Evolutionary conservation across 30 jellyfish, hydroid and myxozoan genomes (phyloP), one percentile per base, ranked within the genome.

Genomic region (Phacellophora camtschatica): DNA sequence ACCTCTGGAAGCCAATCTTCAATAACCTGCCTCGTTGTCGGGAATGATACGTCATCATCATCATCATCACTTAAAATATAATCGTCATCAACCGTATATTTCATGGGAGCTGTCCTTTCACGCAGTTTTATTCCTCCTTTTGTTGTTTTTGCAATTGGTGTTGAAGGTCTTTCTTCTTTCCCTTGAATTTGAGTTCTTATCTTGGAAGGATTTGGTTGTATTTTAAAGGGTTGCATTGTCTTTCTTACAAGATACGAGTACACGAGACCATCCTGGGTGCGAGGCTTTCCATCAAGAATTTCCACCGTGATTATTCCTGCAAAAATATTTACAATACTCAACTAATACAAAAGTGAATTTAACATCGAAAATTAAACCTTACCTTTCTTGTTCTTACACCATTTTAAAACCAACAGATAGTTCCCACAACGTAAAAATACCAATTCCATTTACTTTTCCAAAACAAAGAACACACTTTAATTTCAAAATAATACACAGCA

Each of bases 1-100:
- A 90, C 98, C 98, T 92, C 98, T 18, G 81, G 79, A 13, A 70
- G 77, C 98, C 98, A 92, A 33, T 74, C 83, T 56, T 77, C 95
- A 30, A 57, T 85, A 28, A 81, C 90, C 57, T 84, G 90, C 41
- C 97, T 62, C 37, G 95, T 94, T 37, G 95, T 92, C 3, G 98
- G 98, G 50, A 92, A 92, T 0, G 96, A 94, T 3, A 72, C 96
- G 15, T 94, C 97, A 62, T 77, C 94, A 48, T 86, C 96, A 81
- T 92, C 98, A 59, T 61, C 79, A 15, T 94, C 88, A 27, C 89
- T 36, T 3, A 65, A 23, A 33, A 65, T 80, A 3, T 32, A 31
- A 57, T 92, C 97, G 13, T 86, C 95, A 62, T 90, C 98, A 6
- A 90, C 86, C 7, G 97, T 78, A 64, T 92, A 92, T 66, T 80